Percentiles rank a stretch among this genome's conserved stretches.
phyloP scores from a whole-genome alignment of 2,113 vertebrate genomes.

The Caranx ignobilis region DNA sequence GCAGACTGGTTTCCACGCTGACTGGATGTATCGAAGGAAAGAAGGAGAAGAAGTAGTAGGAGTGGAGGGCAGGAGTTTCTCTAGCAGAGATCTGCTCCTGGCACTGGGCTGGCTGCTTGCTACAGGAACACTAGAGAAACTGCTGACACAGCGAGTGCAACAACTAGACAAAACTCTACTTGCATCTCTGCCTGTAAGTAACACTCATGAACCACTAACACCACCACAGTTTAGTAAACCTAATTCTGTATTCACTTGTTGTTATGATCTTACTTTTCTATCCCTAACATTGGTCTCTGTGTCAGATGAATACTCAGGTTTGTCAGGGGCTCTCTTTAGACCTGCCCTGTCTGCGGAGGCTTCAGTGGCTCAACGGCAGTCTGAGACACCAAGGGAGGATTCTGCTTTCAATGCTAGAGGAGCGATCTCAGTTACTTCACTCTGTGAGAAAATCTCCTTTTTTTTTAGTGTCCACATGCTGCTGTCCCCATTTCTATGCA shows the following conservation, averaged over 20 bases:
- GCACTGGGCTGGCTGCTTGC: constrained; percentile 81
- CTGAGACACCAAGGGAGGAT: constrained; percentile 73
- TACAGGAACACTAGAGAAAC: constrained; percentile 67
- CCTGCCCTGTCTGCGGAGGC: constrained; percentile 57
- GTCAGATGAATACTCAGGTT: constrained; percentile 21
- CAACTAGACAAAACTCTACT: constrained; percentile 70
- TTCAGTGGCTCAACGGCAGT: constrained; percentile 82
- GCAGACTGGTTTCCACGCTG: constrained; percentile 79
- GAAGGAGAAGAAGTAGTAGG: constrained; percentile 28
- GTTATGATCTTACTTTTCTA: not conserved
- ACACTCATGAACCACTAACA: not conserved
- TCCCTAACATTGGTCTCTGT: not conserved
- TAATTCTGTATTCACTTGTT: not conserved
- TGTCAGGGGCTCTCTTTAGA: constrained; percentile 20
- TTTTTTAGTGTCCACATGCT: not conserved
- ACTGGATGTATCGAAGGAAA: constrained; percentile 67
- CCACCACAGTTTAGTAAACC: not conserved
- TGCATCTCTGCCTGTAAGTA: constrained; percentile 43
- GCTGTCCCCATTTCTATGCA: no score
- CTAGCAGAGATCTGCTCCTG: constrained; percentile 80
- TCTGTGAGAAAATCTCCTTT: constrained; percentile 60
- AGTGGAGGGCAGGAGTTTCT: not conserved
- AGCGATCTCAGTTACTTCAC: constrained; percentile 72
- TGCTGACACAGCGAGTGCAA: constrained; percentile 66
- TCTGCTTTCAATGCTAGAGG: constrained; percentile 76